These are phyloP conservation scores for Goniozus legneri DNA, from an alignment of 1,140 invertebrate species.

Conservation along the genomic window DNA sequence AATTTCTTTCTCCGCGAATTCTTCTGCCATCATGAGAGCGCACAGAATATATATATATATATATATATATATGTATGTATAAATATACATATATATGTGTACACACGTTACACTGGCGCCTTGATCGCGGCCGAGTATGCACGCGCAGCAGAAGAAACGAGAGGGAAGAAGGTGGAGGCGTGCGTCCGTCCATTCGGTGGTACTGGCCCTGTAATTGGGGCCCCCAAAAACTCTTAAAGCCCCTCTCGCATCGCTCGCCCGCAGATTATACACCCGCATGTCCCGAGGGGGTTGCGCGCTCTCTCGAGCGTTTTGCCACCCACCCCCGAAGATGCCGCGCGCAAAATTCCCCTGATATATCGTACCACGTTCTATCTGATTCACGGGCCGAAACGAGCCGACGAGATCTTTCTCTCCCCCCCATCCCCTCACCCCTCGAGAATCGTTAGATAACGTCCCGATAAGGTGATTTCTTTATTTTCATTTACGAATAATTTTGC, in stretches of 20 bases:
- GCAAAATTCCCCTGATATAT: no score
- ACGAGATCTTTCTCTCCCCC: neutral
- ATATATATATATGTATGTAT: no score
- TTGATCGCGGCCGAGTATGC: conserved; percentile 28
- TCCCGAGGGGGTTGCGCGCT: conserved; percentile 44
- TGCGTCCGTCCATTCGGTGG: conserved; percentile 45
- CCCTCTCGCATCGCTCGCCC: conserved; percentile 46
- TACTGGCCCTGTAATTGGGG: conserved; percentile 56
- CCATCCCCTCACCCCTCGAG: no score
- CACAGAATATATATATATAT: no score
- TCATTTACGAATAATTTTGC: no score
- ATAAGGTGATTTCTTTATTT: no score
- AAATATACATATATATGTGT: no score
- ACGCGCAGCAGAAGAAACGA: conserved; percentile 18
- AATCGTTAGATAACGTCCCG: no score
- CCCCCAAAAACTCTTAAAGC: conserved; percentile 51
- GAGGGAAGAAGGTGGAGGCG: conserved; percentile 43
- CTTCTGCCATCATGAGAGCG: conserved; percentile 22
- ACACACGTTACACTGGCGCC: conserved; percentile 15
- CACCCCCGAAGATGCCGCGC: no score
- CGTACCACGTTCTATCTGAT: conserved; percentile 53
- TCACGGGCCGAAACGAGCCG: conserved; percentile 40
- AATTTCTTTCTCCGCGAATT: conserved; percentile 25
- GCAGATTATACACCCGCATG: conserved; percentile 56
- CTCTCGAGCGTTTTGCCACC: no score